A percentile compares a stretch with the other conserved stretches of the same genome.
Conservation (phyloP, 2,113 vertebrate species). For the Sarotherodon lohbergeri region DNA sequence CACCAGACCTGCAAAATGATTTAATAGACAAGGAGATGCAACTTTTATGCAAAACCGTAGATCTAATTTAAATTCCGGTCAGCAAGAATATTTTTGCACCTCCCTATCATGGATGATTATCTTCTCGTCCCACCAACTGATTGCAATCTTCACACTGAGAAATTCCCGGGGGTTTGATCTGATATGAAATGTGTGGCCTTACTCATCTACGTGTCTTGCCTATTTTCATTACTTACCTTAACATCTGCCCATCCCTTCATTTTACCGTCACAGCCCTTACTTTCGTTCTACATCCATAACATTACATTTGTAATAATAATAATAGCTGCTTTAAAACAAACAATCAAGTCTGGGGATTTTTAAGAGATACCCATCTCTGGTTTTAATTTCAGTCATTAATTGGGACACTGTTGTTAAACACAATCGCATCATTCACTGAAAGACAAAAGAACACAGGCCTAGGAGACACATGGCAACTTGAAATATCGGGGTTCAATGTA, state of each 20-base stretch:
- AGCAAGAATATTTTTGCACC: neutral
- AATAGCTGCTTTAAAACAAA: neutral
- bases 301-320: neutral
- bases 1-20: neutral
- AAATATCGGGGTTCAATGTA: constrained; percentile 2
- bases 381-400: neutral
- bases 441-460: neutral
- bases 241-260: neutral
- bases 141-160: neutral
- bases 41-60: neutral
- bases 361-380: neutral
- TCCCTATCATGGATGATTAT: neutral
- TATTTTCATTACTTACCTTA: neutral
- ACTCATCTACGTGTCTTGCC: neutral
- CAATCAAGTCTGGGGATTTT: neutral
- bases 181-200: neutral
- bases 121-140: neutral
- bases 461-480: neutral
- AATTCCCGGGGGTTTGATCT: neutral
- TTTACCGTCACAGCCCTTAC: neutral
- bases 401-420: neutral
- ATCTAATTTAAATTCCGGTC: neutral
- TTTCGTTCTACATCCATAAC: neutral
- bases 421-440: neutral
- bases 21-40: neutral